Evolutionary conservation across 2,113 vertebrate genomes (phyloP), one percentile per base, ranked within the genome.

Genomic region (Nesospiza acunhae): DNA sequence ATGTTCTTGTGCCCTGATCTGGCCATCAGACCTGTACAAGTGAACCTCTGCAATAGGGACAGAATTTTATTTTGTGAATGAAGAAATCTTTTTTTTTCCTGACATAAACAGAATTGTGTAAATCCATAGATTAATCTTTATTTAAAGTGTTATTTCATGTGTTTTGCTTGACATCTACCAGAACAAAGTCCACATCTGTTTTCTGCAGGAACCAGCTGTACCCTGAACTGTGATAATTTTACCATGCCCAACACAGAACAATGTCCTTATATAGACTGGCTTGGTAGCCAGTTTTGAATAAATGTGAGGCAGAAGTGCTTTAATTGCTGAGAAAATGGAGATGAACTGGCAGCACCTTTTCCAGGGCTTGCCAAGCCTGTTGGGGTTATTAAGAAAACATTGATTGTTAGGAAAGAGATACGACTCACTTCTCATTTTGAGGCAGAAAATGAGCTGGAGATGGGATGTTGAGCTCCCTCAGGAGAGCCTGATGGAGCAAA

Each of bases 341-440:
- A 31, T 39, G 58, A 63, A 53, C 20, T 31, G 46, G 31, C 1
- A 2, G 28, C 3, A n/a, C 15, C 26, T 60, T 33, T 76, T 21
- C 30, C 0, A 0, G 49, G 47, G 30, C 35, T 86, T 26, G 26
- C 23, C 80, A 68, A 53, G 8, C 7, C 33, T 39, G 5, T 41
- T 55, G 8, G n/a, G 26, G 7, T 75, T 70, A 22, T 60, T 63
- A 62, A n/a, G 0, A 1, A 83, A 79, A 42, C 11, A 9, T 10
- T 12, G 21, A n/a, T 70, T 70, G 19, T 67, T 83, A 26, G 28
- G 42, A 75, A 58, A 35, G 22, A 67, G 59, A 85, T 15, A 7
- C 4, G 7, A 20, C 37, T 72, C 0, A 0, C 27, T 75, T 73
- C 46, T 39, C 33, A 33, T 74, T 81, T 84, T 2, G 8, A 90